phyloP scores from a whole-genome alignment of 2,797 vertebrate species.

The Myripristis murdjan region DNA sequence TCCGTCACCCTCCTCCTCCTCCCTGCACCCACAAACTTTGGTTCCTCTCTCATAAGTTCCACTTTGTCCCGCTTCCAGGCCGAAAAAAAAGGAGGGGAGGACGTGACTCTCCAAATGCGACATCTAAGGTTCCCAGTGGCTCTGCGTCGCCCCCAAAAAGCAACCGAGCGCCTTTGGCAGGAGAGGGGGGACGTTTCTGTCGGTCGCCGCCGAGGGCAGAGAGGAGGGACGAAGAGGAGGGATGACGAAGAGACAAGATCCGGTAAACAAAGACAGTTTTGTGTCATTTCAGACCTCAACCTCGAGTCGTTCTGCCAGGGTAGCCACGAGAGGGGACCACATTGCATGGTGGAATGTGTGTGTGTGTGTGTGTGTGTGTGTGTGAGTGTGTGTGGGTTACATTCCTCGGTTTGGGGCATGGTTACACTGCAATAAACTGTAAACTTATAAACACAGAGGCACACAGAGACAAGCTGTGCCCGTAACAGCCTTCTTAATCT shows the following conservation, averaged over 20 bases:
- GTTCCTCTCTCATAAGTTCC: slow-evolving; percentile 44
- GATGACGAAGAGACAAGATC: slow-evolving; percentile 13
- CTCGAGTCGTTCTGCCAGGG: slow-evolving; percentile 36
- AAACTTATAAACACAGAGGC: slow-evolving; percentile 58
- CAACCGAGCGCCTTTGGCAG: neutral
- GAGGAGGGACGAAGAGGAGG: neutral
- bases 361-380: slow-evolving; percentile 29
- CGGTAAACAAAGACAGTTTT: slow-evolving; percentile 57
- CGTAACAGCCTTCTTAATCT: slow-evolving; percentile 5
- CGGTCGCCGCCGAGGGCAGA: slow-evolving; percentile 15
- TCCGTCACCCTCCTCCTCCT: slow-evolving; percentile 1
- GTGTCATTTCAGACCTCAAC: slow-evolving; percentile 57
- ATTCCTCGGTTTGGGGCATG: slow-evolving; percentile 52
- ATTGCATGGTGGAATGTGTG: slow-evolving; percentile 54
- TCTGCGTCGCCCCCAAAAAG: neutral
- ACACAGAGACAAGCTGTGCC: slow-evolving; percentile 26
- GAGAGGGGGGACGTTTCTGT: slow-evolving; percentile 32
- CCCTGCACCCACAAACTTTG: slow-evolving; percentile 8
- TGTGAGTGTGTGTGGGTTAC: too few relatives aligned
- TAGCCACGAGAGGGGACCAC: slow-evolving; percentile 46
- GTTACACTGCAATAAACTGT: slow-evolving; percentile 50
- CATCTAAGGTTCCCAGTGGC: neutral
- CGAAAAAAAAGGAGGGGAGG: slow-evolving; percentile 10
- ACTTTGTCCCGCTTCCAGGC: neutral
- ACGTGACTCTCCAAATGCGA: slow-evolving; percentile 3